Percentiles rank a stretch among this genome's conserved stretches.
Conservation (phyloP, 2,797 vertebrate species). For the Pipistrellus pipistrellus region DNA sequence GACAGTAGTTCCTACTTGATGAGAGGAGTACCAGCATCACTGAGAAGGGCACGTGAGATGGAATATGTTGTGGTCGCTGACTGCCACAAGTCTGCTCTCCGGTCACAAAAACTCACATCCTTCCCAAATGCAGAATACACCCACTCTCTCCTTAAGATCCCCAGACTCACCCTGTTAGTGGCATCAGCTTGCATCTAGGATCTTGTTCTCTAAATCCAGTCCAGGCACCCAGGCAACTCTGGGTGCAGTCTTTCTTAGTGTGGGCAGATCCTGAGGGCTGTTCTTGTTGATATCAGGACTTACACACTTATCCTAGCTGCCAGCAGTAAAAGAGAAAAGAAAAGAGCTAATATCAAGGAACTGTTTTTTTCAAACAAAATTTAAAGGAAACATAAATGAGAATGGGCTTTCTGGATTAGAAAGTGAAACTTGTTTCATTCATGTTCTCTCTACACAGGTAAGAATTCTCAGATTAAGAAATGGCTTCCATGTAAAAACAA, state of each 20-base stretch:
- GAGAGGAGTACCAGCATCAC: neutral
- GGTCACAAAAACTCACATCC: neutral
- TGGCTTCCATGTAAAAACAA: neutral
- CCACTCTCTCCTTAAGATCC: neutral
- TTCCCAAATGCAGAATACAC: neutral
- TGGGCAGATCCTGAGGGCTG: neutral
- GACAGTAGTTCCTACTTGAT: neutral
- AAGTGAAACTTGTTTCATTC: conserved; percentile 44
- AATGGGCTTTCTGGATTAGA: neutral
- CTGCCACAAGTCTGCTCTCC: neutral
- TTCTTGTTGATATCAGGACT: neutral
- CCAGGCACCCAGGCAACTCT: neutral
- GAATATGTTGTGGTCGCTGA: neutral
- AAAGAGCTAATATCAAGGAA: neutral
- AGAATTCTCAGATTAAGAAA: conserved; percentile 56
- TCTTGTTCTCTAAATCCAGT: neutral
- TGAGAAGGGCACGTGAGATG: neutral
- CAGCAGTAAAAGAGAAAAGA: neutral
- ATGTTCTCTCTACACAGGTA: neutral
- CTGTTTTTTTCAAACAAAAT: conserved; percentile 19
- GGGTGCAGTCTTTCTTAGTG: neutral
- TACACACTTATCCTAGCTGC: neutral
- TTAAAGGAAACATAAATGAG: conserved; percentile 27
- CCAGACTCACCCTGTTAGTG: neutral
- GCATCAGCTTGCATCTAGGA: neutral